Conservation (phyloP, 2,113 vertebrate species). For the Tricholaema leucomelas region DNA sequence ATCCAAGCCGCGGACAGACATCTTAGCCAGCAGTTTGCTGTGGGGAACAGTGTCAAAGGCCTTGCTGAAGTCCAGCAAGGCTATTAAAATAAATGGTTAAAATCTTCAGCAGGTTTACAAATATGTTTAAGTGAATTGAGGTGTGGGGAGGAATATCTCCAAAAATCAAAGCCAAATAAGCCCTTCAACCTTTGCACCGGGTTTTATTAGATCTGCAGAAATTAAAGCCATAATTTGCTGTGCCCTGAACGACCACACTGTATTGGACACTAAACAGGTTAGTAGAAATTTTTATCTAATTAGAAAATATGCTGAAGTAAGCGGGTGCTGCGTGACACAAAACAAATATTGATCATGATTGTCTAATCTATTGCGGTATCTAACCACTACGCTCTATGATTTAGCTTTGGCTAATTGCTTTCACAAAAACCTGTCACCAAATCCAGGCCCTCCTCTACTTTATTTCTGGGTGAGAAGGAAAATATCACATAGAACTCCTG, state of each 20-base stretch:
- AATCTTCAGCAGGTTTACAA: neutral
- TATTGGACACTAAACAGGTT: conserved; percentile 6
- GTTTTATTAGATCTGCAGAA: conserved; percentile 44
- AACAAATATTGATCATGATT: conserved; percentile 52
- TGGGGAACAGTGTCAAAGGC: too few species aligned
- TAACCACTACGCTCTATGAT: neutral
- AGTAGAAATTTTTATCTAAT: conserved; percentile 50
- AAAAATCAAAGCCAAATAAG: neutral
- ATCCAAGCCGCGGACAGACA: too few species aligned
- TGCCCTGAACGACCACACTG: neutral
- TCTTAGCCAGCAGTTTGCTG: too few species aligned
- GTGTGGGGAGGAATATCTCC: neutral
- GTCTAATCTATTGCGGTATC: conserved; percentile 25
- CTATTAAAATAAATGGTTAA: neutral
- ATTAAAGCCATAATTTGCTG: conserved; percentile 40
- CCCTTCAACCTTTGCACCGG: conserved; percentile 19
- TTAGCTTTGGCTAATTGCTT: conserved; percentile 17
- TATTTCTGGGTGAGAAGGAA: conserved; percentile 16
- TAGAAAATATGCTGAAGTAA: conserved; percentile 66
- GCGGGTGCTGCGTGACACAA: neutral
- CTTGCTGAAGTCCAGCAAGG: too few species aligned
- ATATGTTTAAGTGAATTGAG: neutral
- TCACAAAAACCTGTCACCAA: conserved; percentile 17
- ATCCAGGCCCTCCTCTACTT: neutral
- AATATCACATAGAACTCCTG: conserved; percentile 29